A percentile compares a stretch with the other conserved stretches of the same genome.
Evolutionary conservation across 2,888 invertebrate species (phyloP).

Genomic region (Theristus sp.): DNA sequence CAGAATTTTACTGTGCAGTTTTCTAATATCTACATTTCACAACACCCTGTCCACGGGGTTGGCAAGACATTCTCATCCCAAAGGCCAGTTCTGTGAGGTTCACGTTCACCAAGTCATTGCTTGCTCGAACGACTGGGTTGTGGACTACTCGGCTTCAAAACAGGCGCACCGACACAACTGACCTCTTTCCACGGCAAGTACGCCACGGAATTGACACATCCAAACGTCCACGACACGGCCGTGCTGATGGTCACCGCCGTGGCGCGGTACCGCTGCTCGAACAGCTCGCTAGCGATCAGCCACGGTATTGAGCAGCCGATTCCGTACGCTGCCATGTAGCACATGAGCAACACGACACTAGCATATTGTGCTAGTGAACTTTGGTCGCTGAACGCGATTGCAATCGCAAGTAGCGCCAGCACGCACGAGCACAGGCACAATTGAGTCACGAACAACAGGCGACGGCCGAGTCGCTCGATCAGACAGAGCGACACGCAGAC

Average conservation of each 20-base stretch:
- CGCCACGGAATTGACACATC: background rate
- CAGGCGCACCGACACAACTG: too few relatives aligned
- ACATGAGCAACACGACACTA: background rate
- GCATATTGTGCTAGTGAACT: background rate
- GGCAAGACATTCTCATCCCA: too few relatives aligned
- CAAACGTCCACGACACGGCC: background rate
- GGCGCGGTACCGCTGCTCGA: background rate
- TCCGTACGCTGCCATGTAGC: conserved; percentile 3
- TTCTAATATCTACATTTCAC: too few relatives aligned
- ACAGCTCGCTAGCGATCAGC: conserved; percentile 6
- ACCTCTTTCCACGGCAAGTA: background rate
- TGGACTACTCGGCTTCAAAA: too few relatives aligned
- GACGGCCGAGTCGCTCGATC: background rate
- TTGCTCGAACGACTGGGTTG: too few relatives aligned
- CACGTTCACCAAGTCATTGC: too few relatives aligned
- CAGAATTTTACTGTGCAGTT: too few relatives aligned
- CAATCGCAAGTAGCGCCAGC: background rate
- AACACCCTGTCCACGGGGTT: too few relatives aligned
- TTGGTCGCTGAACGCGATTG: background rate
- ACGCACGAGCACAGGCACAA: background rate
- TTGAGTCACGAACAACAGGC: background rate
- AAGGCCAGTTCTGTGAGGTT: too few relatives aligned
- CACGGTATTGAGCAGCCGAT: background rate
- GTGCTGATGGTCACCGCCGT: background rate
- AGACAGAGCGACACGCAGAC: background rate